Conservation (phyloP, 2,113 vertebrate genomes). For the Phylloscopus trochilus region DNA sequence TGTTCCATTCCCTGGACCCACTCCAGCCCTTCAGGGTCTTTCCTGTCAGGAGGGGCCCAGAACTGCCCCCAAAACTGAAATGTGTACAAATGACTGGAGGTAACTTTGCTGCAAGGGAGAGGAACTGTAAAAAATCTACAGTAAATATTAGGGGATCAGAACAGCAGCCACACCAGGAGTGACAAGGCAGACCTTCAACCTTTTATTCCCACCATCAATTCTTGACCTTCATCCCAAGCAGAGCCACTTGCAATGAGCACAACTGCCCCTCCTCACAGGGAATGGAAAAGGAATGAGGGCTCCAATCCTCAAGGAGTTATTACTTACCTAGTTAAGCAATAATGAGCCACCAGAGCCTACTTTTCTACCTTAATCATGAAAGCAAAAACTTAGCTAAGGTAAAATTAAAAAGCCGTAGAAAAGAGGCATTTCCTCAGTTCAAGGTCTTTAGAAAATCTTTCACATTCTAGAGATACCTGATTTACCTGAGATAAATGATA, state of each 20-base stretch:
- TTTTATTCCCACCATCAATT: neutral
- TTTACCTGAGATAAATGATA: neutral
- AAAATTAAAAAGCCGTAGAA: neutral
- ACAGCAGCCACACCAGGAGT: neutral
- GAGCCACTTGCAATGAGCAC: neutral
- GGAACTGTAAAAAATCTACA: neutral
- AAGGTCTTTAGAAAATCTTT: neutral
- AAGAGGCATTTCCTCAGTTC: neutral
- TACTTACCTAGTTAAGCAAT: neutral
- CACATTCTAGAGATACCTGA: neutral
- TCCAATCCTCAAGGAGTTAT: neutral
- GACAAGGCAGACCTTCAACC: neutral
- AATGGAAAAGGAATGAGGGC: neutral
- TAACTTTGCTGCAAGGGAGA: neutral
- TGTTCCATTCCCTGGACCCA: accelerated
- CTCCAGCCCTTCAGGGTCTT: neutral
- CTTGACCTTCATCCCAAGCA: neutral
- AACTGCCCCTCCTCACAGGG: neutral
- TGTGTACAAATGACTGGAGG: neutral
- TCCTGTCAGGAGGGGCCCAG: accelerated
- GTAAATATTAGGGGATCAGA: neutral
- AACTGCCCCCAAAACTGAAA: neutral
- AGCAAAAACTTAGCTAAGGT: neutral
- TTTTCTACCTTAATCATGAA: neutral
- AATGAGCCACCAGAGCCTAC: neutral